Conservation (phyloP, 2,113 vertebrate species). For the Crotalus helleri region DNA sequence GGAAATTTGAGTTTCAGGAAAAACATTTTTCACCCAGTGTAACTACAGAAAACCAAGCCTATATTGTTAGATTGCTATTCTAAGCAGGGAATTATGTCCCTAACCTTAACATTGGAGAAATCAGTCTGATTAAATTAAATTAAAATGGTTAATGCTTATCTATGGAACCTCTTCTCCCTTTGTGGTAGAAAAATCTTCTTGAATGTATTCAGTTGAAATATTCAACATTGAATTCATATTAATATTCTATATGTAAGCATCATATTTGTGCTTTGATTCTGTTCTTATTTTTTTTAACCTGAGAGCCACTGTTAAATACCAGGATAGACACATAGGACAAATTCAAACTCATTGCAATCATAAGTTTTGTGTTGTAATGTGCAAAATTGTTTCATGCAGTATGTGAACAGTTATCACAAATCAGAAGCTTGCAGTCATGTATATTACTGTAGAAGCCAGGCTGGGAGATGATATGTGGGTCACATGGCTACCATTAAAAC, state of each 20-base stretch:
- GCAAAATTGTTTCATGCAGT: background rate
- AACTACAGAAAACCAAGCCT: conserved; percentile 38
- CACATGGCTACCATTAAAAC: background rate
- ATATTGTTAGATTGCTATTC: background rate
- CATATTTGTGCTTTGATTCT: background rate
- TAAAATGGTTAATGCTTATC: background rate
- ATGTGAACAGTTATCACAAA: background rate
- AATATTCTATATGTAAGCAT: background rate
- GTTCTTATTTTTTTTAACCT: background rate
- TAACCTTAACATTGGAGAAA: background rate
- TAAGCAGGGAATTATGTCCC: background rate
- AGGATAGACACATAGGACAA: background rate
- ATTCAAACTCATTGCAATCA: background rate
- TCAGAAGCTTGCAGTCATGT: background rate
- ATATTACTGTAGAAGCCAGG: background rate
- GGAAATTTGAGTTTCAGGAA: conserved; percentile 21
- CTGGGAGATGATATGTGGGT: background rate
- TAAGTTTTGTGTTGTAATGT: background rate
- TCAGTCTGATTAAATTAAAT: background rate
- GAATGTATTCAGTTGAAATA: background rate
- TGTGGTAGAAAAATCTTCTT: background rate
- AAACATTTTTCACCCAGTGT: background rate
- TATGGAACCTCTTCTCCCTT: accelerated
- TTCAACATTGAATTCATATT: background rate
- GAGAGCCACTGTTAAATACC: background rate